Conservation (phyloP, 2,113 vertebrate species). For the Helogale parvula region DNA sequence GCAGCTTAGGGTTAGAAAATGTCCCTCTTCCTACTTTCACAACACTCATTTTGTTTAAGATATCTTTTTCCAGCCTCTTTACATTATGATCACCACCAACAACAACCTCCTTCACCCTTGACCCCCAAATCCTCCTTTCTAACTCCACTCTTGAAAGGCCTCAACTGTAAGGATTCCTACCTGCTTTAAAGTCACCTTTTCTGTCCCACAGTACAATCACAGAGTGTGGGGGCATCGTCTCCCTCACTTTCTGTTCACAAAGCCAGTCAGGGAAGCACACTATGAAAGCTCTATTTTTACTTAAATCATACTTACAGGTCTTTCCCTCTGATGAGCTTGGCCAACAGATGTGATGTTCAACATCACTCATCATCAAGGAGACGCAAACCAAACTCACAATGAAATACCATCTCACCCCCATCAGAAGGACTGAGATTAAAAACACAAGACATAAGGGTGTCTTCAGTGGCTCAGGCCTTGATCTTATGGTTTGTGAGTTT, state of each 20-base stretch:
- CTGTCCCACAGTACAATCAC: not conserved
- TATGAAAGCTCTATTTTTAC: not conserved
- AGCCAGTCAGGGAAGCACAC: not conserved
- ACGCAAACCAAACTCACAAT: not conserved
- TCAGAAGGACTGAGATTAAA: not conserved
- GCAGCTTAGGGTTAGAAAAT: not conserved
- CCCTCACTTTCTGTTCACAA: not conserved
- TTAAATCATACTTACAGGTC: not conserved
- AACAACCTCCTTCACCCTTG: not conserved
- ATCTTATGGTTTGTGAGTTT: too few relatives aligned
- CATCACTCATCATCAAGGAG: not conserved
- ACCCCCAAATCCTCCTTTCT: not conserved
- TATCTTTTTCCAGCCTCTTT: not conserved
- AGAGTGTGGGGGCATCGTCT: not conserved
- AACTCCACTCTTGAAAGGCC: not conserved
- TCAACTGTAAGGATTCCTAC: not conserved
- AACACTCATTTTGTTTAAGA: not conserved
- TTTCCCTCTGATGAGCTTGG: not conserved
- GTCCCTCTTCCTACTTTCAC: not conserved
- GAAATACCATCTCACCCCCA: not conserved
- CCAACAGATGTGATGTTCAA: not conserved
- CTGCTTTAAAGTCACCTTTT: not conserved
- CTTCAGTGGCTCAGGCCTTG: too few relatives aligned
- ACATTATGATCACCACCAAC: not conserved
- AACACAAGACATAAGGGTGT: too few relatives aligned